phyloP scores from a whole-genome alignment of 2,113 vertebrate species.

The Heterotilapia buettikoferi region DNA sequence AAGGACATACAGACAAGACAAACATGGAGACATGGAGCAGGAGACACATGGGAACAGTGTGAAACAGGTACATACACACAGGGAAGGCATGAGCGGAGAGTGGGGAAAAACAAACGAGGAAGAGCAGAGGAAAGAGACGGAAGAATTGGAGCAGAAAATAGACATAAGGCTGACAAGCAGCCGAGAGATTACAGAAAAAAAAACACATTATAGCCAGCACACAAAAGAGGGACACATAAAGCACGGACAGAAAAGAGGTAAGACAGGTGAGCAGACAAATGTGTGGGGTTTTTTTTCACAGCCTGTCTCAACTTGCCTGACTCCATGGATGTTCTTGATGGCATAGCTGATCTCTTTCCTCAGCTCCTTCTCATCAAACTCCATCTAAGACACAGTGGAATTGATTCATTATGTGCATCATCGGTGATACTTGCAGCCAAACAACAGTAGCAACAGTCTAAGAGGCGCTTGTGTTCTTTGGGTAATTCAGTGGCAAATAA shows the following conservation, averaged over 20 bases:
- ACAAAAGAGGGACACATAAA: not conserved
- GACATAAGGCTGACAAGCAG: not conserved
- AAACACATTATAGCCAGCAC: not conserved
- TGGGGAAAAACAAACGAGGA: not conserved
- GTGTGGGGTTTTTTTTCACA: not conserved
- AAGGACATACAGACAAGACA: constrained; percentile 55
- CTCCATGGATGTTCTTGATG: constrained; percentile 97
- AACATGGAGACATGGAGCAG: constrained; percentile 33
- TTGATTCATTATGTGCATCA: not conserved
- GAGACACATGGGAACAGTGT: not conserved
- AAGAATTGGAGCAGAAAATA: not conserved
- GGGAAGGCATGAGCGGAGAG: not conserved
- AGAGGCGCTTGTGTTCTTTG: not conserved
- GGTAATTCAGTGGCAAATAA: not conserved
- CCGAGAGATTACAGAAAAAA: not conserved
- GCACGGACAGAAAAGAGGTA: not conserved
- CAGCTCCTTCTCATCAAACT: constrained; percentile 95
- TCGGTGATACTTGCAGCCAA: not conserved
- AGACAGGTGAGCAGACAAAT: not conserved
- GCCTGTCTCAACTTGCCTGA: constrained; percentile 81
- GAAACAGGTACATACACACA: not conserved
- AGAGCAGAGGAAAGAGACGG: not conserved
- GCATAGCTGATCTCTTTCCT: constrained; percentile 94
- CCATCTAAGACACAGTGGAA: constrained; percentile 77
- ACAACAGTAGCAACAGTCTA: not conserved